Evolutionary conservation across 2,113 vertebrate genomes (phyloP).

Genomic region (Proteles cristata): DNA sequence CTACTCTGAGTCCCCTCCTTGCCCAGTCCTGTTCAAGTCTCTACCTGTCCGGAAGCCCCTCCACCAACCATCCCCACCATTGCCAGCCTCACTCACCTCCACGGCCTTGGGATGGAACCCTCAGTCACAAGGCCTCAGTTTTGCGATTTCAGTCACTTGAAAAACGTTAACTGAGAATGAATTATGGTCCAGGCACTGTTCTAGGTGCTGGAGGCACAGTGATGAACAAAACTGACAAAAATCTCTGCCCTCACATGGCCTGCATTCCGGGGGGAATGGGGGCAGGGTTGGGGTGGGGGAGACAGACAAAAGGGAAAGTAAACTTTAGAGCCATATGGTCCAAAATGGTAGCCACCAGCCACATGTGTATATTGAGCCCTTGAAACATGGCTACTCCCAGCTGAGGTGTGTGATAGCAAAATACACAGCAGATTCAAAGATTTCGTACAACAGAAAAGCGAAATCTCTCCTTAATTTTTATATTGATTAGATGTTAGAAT

Average conservation of each 20-base stretch:
- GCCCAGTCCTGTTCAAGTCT: not conserved
- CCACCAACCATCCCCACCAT: not conserved
- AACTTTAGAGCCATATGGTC: not conserved
- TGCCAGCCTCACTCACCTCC: not conserved
- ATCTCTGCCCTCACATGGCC: not conserved
- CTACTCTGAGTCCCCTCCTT: not conserved
- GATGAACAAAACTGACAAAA: not conserved
- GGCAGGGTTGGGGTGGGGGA: not conserved
- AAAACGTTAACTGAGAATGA: not conserved
- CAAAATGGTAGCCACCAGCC: not conserved
- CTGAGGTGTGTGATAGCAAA: not conserved
- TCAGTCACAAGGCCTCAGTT: not conserved
- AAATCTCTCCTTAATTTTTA: not conserved
- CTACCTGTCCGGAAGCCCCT: not conserved
- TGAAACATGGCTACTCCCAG: not conserved
- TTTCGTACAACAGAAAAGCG: not conserved
- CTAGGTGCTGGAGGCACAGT: not conserved
- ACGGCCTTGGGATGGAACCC: not conserved
- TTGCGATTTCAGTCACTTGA: not conserved
- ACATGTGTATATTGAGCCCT: not conserved
- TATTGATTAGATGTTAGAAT: not conserved
- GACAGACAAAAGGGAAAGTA: not conserved
- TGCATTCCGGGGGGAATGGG: not conserved
- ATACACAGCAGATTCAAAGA: not conserved
- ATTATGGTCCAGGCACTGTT: not conserved